Evolutionary conservation across 2,797 vertebrate genomes (phyloP).

Genomic region (Chromobotia macracanthus): DNA sequence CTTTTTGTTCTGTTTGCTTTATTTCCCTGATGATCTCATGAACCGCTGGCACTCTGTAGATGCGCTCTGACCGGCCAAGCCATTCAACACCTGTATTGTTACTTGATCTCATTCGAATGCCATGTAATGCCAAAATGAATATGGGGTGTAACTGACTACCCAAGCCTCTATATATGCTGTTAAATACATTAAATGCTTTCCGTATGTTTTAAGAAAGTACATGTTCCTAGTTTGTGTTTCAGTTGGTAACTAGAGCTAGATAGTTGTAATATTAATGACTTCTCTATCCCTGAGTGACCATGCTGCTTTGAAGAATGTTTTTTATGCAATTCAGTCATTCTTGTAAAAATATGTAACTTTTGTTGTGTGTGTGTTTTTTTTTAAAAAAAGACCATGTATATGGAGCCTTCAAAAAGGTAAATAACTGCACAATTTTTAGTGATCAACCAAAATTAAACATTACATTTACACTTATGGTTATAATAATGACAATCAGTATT

Average conservation of each 20-base stretch:
- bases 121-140: constrained; percentile 50
- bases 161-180: constrained; percentile 33
- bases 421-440: background rate
- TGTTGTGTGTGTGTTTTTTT: no score
- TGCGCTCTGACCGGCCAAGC: constrained; percentile 4
- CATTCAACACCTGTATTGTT: constrained; percentile 58
- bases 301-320: constrained; percentile 15
- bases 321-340: constrained; percentile 37
- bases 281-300: constrained; percentile 16
- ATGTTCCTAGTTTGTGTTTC: constrained; percentile 15
- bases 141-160: constrained; percentile 39
- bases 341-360: no score
- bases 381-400: no score
- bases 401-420: no score
- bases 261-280: constrained; percentile 21
- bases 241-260: constrained; percentile 23
- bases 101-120: constrained; percentile 56
- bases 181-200: constrained; percentile 32
- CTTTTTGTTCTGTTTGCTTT: constrained; percentile 53
- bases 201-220: constrained; percentile 28
- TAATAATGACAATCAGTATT: no score
- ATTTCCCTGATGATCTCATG: constrained; percentile 60
- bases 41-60: constrained; percentile 48
- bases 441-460: background rate
- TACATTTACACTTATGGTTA: no score